Evolutionary conservation across 64 coral and sea anemone genomes (phyloP), one percentile per base, ranked within the genome.

Genomic region (Stichodactyla helianthus): DNA sequence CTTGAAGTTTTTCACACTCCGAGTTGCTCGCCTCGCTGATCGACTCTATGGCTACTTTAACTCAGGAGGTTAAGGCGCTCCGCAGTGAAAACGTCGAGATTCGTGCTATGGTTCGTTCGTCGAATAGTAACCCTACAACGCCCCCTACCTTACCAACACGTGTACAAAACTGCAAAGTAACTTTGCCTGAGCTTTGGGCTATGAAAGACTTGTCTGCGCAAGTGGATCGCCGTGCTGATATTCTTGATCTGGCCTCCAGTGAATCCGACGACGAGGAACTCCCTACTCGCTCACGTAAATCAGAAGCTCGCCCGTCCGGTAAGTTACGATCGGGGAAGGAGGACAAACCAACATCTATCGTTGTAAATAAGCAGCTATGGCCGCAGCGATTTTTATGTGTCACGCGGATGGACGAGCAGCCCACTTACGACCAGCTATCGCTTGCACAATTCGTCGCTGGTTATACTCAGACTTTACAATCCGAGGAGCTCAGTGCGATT

Each of bases 301-400:
- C 57, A 5, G 4, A 20, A 18, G 7, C 50, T 8, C 17, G 20
- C 25, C 5, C 22, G 3, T 9, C 27, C 1, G 55, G 55, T 64
- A 85, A 85, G 83, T 62, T 64, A 12, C 9, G 35, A 63, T 85
- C 26, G 13, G 83, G 83, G 15, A 58, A 62, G 26, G 83, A 85
- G 20, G 83, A 59, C 19, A 14, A 25, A 16, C 55, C 55, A 7
- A 85, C 25, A 9, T 62, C 22, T 1, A 26, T 62, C 4, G 83
- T 85, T 85, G 56, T 85, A n/a, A 50, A 85, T 35, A 59, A 59
- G 14, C 83, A 85, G 60, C 35, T 59, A 19, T 85, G 83, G 57
- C 83, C 55, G 19, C 83, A 85, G 22, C 56, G 83, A 44, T 85
- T 85, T 44, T 58, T 85, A 19, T 85, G 59, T 85, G 55, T 85